Conservation (phyloP, 2,797 vertebrate species). For the Acrocephalus scirpaceus region DNA sequence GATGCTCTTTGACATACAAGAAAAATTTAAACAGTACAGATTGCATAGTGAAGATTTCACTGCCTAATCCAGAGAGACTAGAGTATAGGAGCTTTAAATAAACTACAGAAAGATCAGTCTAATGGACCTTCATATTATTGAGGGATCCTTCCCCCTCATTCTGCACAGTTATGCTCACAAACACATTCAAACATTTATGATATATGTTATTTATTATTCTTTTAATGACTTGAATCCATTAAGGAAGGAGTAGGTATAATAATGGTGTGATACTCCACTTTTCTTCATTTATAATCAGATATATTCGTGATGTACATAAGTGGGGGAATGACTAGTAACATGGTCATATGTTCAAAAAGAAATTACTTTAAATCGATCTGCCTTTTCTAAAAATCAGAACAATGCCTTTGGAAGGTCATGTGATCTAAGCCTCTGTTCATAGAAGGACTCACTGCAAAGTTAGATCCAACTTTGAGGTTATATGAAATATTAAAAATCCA, state of each 20-base stretch:
- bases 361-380: not conserved
- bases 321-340: not conserved
- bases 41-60: not conserved
- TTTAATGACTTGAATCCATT: not conserved
- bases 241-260: not conserved
- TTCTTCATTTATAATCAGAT: not conserved
- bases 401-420: not conserved
- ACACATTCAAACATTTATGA: not conserved
- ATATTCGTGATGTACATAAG: not conserved
- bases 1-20: not conserved
- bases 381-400: not conserved
- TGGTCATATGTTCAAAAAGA: not conserved
- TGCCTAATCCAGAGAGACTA: not conserved
- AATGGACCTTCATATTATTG: not conserved
- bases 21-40: not conserved
- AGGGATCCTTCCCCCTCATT: not conserved
- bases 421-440: not conserved
- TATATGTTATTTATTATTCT: not conserved
- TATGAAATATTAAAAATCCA: not conserved
- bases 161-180: not conserved
- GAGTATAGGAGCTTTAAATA: not conserved
- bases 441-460: not conserved
- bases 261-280: not conserved
- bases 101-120: not conserved
- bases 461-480: not conserved